phyloP scores from a whole-genome alignment of 2,888 invertebrate genomes.

The Cheilosia grossa region DNA sequence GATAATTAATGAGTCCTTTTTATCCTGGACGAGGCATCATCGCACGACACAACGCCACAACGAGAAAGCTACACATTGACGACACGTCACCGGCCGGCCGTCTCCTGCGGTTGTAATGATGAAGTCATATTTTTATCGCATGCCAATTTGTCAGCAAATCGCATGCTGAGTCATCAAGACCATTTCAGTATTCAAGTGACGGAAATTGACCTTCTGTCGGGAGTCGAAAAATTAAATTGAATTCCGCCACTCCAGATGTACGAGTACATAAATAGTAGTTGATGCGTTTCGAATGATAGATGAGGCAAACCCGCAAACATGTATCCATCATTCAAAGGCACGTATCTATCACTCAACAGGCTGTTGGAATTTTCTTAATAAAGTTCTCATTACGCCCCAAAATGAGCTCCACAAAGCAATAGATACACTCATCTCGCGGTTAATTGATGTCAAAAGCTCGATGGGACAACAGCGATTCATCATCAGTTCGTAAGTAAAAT shows the following conservation, averaged over 20 bases:
- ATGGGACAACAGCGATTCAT: constrained; percentile 51
- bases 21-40: constrained; percentile 63
- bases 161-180: constrained; percentile 67
- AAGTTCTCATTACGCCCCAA: constrained; percentile 38
- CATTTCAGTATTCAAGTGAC: constrained; percentile 12
- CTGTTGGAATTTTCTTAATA: constrained; percentile 41
- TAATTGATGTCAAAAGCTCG: constrained; percentile 42
- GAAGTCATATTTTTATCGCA: constrained; percentile 73
- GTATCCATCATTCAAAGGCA: constrained; percentile 37
- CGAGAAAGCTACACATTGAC: neutral
- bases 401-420: constrained; percentile 39
- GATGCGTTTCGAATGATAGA: constrained; percentile 16
- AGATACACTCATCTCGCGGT: constrained; percentile 28
- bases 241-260: constrained; percentile 45
- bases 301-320: constrained; percentile 12
- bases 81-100: neutral
- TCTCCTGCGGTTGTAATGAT: constrained; percentile 43
- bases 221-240: constrained; percentile 40
- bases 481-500: constrained; percentile 4
- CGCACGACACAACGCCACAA: constrained; percentile 47
- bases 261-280: too few relatives aligned
- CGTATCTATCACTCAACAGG: constrained; percentile 65
- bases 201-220: constrained; percentile 38
- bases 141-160: constrained; percentile 70
- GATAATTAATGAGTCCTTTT: constrained; percentile 74